Evolutionary conservation across 2,113 vertebrate genomes (phyloP).

Genomic region (Malurus cyaneus): DNA sequence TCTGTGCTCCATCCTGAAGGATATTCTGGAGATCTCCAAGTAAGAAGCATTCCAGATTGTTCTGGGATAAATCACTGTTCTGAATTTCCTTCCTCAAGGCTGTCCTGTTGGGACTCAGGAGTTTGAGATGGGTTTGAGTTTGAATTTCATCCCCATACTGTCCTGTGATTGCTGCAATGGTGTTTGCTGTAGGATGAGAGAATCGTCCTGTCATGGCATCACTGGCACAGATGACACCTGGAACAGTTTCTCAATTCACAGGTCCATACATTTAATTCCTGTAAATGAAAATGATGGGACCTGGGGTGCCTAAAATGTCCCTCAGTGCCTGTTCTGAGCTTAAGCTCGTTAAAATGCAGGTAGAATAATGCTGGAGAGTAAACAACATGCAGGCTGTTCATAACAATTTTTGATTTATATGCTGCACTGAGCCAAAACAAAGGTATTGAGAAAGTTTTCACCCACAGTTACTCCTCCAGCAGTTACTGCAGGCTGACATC

Average conservation of each 20-base stretch:
- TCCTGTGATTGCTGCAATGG: background rate
- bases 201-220: background rate
- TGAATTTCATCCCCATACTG: background rate
- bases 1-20: background rate
- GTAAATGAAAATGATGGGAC: rapidly evolving
- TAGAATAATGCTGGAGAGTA: background rate
- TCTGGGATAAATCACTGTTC: background rate
- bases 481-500: background rate
- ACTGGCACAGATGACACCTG: background rate
- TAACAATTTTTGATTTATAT: background rate
- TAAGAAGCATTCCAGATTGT: background rate
- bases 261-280: rapidly evolving
- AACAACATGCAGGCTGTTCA: background rate
- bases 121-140: background rate
- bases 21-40: background rate
- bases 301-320: background rate
- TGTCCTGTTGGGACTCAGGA: background rate
- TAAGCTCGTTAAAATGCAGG: background rate
- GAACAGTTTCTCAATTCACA: background rate
- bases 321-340: background rate
- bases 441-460: background rate
- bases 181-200: background rate
- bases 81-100: background rate
- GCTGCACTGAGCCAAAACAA: constrained; percentile 1
- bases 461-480: background rate